Conservation (phyloP, 2,113 vertebrate genomes). For the Siniperca knerii region DNA sequence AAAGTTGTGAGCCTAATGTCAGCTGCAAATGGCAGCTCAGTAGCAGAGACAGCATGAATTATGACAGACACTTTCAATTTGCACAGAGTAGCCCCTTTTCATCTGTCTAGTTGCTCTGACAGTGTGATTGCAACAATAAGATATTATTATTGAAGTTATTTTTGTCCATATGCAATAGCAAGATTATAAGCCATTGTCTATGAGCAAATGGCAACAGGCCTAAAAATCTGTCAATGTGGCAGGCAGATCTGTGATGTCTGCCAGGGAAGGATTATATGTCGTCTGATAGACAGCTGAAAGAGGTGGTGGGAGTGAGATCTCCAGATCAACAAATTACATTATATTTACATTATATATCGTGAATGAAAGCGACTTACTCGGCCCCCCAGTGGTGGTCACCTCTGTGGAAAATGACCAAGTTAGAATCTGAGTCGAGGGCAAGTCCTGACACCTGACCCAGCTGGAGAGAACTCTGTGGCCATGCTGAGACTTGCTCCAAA, state of each 20-base stretch:
- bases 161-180: neutral
- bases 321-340: neutral
- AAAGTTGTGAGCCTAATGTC: neutral
- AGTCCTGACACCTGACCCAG: slow-evolving; percentile 96
- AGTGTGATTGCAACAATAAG: neutral
- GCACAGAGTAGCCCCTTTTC: neutral
- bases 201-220: neutral
- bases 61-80: neutral
- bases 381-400: slow-evolving; percentile 93
- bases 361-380: slow-evolving; percentile 85
- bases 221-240: too few relatives aligned
- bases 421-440: slow-evolving; percentile 89
- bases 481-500: slow-evolving; percentile 88
- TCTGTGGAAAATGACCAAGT: slow-evolving; percentile 96
- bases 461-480: slow-evolving; percentile 89
- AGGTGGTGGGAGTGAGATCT: neutral
- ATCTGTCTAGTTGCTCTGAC: neutral
- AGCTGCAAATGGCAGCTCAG: neutral
- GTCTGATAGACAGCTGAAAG: neutral
- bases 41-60: neutral
- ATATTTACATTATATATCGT: neutral
- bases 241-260: neutral
- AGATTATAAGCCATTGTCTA: neutral
- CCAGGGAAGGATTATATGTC: neutral
- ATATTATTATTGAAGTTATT: neutral